Base-by-base conservation (phyloP, 1,140 invertebrate genomes). In the Zaprionus taronus region DNA sequence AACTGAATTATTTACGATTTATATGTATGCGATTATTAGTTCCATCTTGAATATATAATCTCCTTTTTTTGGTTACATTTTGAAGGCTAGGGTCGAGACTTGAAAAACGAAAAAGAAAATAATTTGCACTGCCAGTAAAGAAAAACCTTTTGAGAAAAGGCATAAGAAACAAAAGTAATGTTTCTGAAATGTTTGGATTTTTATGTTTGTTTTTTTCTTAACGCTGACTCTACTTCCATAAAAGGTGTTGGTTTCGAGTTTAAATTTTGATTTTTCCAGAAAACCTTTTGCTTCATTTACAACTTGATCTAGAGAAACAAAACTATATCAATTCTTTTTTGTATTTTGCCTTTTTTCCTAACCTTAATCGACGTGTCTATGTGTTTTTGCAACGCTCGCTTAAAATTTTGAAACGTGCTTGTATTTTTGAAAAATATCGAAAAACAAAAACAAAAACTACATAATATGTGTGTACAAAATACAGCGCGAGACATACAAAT, bases 401-500 rank as follows among this genome's bases (percentile, higher is more conserved):
- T 85, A 75, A 17, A 51, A 79, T 91, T 89, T 87, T 85, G 75
- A 89, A 83, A 80, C 51, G 41, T 67, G 65, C 56, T 68, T 73
- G 65, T 58, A 68, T 71, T 77, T 76, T 82, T 80, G 67, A 70
- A 77, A 68, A 56, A 66, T 70, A 72, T 47, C 63, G 28, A 55
- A 67, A 62, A 22, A 57, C 62, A 26, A 60, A 69, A 61, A 44
- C 36, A 63, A 60, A 78, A 68, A 55, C 65, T 71, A 72, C 20
- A 61, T 49, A 83, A 62, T 53, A 80, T 72, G 83, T 81, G 65
- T 86, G 81, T 77, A 79, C 65, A 76, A 86, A 72, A 85, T 93
- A 94, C 96, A 98, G 97, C 96, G 97, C 94, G 97, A 98, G 95
- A 97, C 97, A 92, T 99, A 98, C 96, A 98, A 97, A 95, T 95